Base-by-base conservation (phyloP, 2,113 vertebrate species). In the Indri indri region DNA sequence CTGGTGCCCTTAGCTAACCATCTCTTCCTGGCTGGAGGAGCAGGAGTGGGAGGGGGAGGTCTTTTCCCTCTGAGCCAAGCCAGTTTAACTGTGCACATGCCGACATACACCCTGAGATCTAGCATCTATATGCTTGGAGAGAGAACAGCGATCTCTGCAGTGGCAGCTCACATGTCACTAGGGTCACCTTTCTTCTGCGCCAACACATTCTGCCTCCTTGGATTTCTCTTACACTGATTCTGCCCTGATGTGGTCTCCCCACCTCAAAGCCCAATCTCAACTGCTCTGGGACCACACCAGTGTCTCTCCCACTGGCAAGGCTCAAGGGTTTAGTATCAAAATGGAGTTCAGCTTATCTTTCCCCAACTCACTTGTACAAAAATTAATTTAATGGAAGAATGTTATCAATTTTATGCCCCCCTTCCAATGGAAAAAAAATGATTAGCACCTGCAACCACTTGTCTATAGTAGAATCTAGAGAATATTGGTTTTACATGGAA, bases 301-400 rank as follows among this genome's bases (percentile, higher is more conserved):
- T 76, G 32, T 92, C 23, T 42, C 23, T 81, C 71, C 40, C 47
- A 71, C n/a, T 30, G 27, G n/a, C 40, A 40, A n/a, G 23, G 40
- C 63, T 91, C 50, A 32, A 81, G 74, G 3, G 12, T 73, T 85
- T 40, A 68, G 77, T 34, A 77, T 52, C 76, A 45, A 73, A 90
- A 91, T 59, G 61, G 42, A 84, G 57, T 87, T 65, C 23, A 74
- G 80, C 37, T 91, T 93, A 25, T 73, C 83, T 89, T 82, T 87
- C 50, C 23, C 59, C 45, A 93, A n/a, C 4, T 92, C 61, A 93
- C 22, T 68, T 76, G 65, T 12, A 88, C 13, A 85, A 93, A 92
- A 80, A 85, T 83, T 25, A 86, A 94, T 85, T 66, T 14, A 79
- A 40, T 80, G 63, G 47, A 77, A 83, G n/a, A 94, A 93, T 86